A percentile compares a stretch with the other conserved stretches of the same genome.
These are phyloP conservation scores for Eupithecia insigniata DNA, from an alignment of 2,888 invertebrate genomes.

Conservation along the genomic window DNA sequence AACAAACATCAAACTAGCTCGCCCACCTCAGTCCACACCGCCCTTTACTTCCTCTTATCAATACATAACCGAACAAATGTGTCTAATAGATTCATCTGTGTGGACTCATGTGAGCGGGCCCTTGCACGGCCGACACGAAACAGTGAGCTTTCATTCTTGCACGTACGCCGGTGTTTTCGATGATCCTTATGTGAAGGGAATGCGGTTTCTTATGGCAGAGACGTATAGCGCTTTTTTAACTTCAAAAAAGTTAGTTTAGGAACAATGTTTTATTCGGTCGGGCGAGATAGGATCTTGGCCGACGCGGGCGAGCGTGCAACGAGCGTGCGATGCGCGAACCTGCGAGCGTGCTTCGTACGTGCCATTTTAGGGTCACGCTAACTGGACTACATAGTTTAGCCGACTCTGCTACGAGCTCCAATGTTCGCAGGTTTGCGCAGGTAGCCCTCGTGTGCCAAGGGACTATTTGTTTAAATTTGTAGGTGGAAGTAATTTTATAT, in stretches of 20 bases:
- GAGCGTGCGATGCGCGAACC: background rate
- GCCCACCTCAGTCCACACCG: conserved; percentile 15
- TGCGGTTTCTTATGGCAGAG: conserved; percentile 5
- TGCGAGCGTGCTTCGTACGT: background rate
- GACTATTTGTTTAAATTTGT: conserved; percentile 18
- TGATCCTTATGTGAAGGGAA: background rate
- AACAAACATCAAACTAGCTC: conserved; percentile 19
- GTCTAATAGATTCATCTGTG: background rate
- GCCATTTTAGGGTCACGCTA: conserved; percentile 3
- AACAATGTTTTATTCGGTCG: conserved; percentile 15
- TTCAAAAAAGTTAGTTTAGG: conserved; percentile 17
- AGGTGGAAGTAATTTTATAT: conserved; percentile 26
- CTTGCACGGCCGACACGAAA: conserved; percentile 7
- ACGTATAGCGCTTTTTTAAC: conserved; percentile 12
- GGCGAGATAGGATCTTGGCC: conserved; percentile 2
- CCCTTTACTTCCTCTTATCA: background rate
- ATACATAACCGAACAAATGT: conserved; percentile 9
- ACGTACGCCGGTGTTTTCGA: conserved; percentile 9
- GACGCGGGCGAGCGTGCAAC: background rate
- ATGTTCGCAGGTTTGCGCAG: background rate
- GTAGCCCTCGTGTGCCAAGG: conserved; percentile 2
- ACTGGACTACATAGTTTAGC: background rate
- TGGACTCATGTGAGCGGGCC: conserved; percentile 16
- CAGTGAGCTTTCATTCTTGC: conserved; percentile 19
- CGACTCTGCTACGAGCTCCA: background rate